A percentile compares a stretch with the other conserved stretches of the same genome.
phyloP scores from a whole-genome alignment of 2,888 invertebrate genomes.

The Clunio marinus region DNA sequence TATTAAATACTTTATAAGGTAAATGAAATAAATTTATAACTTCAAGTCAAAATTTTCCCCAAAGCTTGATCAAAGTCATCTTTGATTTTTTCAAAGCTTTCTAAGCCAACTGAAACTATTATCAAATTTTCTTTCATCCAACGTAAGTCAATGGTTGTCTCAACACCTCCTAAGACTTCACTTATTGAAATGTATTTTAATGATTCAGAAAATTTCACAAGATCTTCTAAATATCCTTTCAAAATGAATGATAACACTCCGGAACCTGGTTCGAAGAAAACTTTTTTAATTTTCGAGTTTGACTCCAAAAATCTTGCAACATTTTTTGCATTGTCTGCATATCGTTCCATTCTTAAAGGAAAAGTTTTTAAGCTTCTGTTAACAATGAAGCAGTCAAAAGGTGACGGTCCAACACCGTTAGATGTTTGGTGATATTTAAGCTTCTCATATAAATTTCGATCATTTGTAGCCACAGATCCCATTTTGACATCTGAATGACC shows the following conservation, averaged over 20 bases:
- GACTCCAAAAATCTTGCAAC: conserved; percentile 72
- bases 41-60: conserved; percentile 48
- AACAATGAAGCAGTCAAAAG: conserved; percentile 86
- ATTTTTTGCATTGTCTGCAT: conserved; percentile 66
- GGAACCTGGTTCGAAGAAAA: conserved; percentile 79
- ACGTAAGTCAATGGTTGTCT: conserved; percentile 85
- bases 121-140: conserved; percentile 67
- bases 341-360: conserved; percentile 77
- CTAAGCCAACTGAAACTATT: conserved; percentile 78
- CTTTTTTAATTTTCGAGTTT: conserved; percentile 70
- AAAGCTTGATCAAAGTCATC: conserved; percentile 78
- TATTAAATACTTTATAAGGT: no score
- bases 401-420: conserved; percentile 83
- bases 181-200: conserved; percentile 75
- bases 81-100: conserved; percentile 73
- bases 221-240: conserved; percentile 59
- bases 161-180: conserved; percentile 86
- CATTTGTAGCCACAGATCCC: conserved; percentile 74
- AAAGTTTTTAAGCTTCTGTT: conserved; percentile 85
- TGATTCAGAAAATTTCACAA: conserved; percentile 62
- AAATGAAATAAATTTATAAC: no score
- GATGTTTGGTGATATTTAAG: conserved; percentile 80
- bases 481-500: conserved; percentile 91
- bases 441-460: conserved; percentile 61
- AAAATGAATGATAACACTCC: conserved; percentile 83